Conservation (phyloP, 2,113 vertebrate species). For the Zapus hudsonius region DNA sequence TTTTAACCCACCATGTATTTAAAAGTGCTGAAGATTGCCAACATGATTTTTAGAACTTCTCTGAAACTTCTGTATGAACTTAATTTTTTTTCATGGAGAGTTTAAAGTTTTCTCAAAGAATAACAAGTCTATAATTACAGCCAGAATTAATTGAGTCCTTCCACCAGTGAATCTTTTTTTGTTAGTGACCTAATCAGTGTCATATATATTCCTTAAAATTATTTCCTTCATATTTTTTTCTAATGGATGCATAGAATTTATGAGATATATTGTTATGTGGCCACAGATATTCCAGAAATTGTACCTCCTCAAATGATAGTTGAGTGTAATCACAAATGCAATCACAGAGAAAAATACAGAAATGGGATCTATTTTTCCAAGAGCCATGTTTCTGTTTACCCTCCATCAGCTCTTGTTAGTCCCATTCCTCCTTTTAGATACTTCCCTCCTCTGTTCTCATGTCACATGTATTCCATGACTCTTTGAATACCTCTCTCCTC, state of each 20-base stretch:
- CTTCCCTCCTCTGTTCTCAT: not conserved
- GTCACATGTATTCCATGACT: not conserved
- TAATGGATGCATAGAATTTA: not conserved
- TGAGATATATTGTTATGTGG: not conserved
- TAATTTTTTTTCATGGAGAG: not conserved
- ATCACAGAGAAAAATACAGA: not conserved
- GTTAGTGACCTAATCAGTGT: constrained; percentile 6
- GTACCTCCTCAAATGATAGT: not conserved
- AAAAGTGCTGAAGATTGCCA: not conserved
- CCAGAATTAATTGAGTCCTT: not conserved
- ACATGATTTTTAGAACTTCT: not conserved
- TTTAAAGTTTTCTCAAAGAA: not conserved
- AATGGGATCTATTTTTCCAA: not conserved
- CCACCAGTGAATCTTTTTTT: not conserved
- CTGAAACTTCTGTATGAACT: constrained; percentile 18
- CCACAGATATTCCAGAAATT: not conserved
- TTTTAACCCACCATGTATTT: not conserved
- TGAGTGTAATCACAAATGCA: not conserved
- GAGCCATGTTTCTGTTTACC: not conserved
- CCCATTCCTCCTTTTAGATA: not conserved
- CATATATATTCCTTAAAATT: constrained; percentile 7
- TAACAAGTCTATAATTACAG: not conserved
- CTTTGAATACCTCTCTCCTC: not conserved
- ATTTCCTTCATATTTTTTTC: constrained; percentile 16
- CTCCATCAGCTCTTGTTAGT: not conserved